Conservation (phyloP, 2,113 vertebrate species). For the Fulica atra region DNA sequence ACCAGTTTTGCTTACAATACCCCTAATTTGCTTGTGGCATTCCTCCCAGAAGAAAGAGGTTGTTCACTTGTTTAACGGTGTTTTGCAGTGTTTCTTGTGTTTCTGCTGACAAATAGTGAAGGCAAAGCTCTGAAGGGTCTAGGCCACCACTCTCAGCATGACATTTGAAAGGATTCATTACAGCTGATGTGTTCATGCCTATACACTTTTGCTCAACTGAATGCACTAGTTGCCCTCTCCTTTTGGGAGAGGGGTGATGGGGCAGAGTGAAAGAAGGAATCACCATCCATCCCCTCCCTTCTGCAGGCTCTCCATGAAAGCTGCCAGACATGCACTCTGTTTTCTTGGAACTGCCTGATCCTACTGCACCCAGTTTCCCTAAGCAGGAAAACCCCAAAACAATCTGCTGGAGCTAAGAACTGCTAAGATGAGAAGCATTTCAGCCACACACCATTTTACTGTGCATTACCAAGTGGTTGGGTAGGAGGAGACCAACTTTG, state of each 20-base stretch:
- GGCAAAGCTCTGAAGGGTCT: background rate
- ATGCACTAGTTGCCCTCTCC: background rate
- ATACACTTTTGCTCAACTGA: background rate
- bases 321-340: background rate
- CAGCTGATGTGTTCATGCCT: background rate
- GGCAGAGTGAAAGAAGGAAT: background rate
- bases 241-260: background rate
- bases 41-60: background rate
- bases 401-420: background rate
- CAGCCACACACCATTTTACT: background rate
- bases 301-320: background rate
- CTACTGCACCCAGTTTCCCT: background rate
- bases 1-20: background rate
- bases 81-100: background rate
- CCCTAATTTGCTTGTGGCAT: background rate
- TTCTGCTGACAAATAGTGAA: background rate
- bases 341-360: background rate
- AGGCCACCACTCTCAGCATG: background rate
- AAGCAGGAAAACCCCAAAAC: background rate
- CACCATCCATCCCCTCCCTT: rapidly evolving
- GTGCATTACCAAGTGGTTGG: background rate
- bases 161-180: background rate
- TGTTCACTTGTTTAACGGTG: background rate
- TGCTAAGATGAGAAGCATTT: background rate
- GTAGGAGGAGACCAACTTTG: background rate